These are phyloP conservation scores for Diacarnus erythraeanus DNA, from an alignment of 37 sponge, comb jelly and placozoan species.

Conservation along the genomic window DNA sequence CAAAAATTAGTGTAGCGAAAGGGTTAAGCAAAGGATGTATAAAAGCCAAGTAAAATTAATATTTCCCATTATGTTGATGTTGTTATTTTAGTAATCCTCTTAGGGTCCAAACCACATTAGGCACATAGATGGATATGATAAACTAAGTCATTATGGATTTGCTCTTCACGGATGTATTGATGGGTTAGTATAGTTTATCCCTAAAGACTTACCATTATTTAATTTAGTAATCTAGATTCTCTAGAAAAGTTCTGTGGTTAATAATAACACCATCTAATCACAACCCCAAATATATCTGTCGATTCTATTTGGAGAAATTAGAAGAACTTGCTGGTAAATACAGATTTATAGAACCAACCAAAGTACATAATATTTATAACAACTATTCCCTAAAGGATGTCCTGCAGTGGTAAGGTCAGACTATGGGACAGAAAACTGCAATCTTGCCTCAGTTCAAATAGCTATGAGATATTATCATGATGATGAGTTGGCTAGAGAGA, in stretches of 20 bases:
- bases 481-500: conserved; percentile 26
- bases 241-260: conserved; percentile 47
- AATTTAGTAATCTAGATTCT: conserved; percentile 33
- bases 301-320: conserved; percentile 37
- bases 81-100: too few relatives aligned
- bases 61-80: too few relatives aligned
- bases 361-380: not conserved
- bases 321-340: conserved; percentile 26
- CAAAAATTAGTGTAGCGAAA: too few relatives aligned
- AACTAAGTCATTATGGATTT: conserved; percentile 38
- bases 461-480: conserved; percentile 23
- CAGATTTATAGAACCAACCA: not conserved
- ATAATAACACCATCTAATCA: conserved; percentile 33
- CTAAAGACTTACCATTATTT: not conserved
- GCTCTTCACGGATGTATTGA: conserved; percentile 55
- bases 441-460: conserved; percentile 27
- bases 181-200: conserved; percentile 23
- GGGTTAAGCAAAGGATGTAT: too few relatives aligned
- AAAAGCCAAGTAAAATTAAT: too few relatives aligned
- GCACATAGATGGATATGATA: conserved; percentile 60
- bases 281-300: conserved; percentile 26
- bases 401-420: conserved; percentile 38
- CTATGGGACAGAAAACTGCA: conserved; percentile 47
- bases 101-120: conserved; percentile 52
- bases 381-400: too few relatives aligned